Percentiles rank a stretch among this genome's conserved stretches.
phyloP scores from a whole-genome alignment of 1,140 invertebrate genomes.

The Halyomorpha halys region DNA sequence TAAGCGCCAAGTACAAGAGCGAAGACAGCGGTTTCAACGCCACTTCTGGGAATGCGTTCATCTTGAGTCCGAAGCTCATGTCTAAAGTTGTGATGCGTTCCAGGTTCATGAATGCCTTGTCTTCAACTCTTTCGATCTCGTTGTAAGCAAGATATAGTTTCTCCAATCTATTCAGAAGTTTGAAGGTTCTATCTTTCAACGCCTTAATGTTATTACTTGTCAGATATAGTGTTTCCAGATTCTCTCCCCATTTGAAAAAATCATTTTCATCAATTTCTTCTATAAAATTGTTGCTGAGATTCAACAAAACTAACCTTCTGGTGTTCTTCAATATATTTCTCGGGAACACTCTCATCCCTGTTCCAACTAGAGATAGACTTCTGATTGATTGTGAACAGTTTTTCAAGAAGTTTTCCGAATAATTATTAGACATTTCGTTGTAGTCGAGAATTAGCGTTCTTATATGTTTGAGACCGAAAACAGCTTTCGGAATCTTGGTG shows the following conservation, averaged over 20 bases:
- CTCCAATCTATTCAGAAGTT: slow-evolving; percentile 53
- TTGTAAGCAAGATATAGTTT: slow-evolving; percentile 84
- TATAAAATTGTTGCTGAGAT: slow-evolving; percentile 78
- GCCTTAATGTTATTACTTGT: slow-evolving; percentile 48
- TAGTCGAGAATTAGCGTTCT: slow-evolving; percentile 72
- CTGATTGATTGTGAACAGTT: slow-evolving; percentile 51
- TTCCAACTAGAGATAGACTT: slow-evolving; percentile 67
- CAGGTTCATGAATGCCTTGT: slow-evolving; percentile 61
- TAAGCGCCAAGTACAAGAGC: slow-evolving; percentile 72
- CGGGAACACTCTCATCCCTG: slow-evolving; percentile 61
- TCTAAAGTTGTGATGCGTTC: slow-evolving; percentile 67
- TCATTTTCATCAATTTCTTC: slow-evolving; percentile 57
- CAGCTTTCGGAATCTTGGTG: slow-evolving; percentile 50
- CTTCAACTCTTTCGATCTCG: slow-evolving; percentile 62
- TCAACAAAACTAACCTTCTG: slow-evolving; percentile 62
- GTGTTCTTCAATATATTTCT: slow-evolving; percentile 52
- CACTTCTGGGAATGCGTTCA: slow-evolving; percentile 58
- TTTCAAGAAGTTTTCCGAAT: slow-evolving; percentile 43
- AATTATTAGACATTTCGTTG: slow-evolving; percentile 51
- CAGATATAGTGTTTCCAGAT: slow-evolving; percentile 35
- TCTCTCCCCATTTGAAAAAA: slow-evolving; percentile 56
- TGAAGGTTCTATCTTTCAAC: slow-evolving; percentile 60
- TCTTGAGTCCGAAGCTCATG: slow-evolving; percentile 70
- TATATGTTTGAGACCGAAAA: slow-evolving; percentile 50
- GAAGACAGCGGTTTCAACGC: slow-evolving; percentile 56